phyloP scores from a whole-genome alignment of 2,113 vertebrate genomes.

The Spea bombifrons region DNA sequence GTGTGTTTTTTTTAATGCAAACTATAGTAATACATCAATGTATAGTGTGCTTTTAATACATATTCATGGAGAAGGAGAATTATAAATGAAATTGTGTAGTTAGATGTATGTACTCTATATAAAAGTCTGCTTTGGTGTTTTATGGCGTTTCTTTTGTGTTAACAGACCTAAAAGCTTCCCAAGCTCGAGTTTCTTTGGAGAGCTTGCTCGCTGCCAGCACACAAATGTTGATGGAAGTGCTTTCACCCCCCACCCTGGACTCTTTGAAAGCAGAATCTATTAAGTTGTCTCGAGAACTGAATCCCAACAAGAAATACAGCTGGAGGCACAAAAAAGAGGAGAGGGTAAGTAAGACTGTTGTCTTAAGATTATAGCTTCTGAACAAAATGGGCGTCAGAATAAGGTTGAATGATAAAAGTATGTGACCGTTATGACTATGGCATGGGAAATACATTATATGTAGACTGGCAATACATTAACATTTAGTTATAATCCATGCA shows the following conservation, averaged over 20 bases:
- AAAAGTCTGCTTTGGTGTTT: slow-evolving; percentile 19
- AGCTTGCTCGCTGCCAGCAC: slow-evolving; percentile 85
- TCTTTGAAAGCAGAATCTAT: slow-evolving; percentile 74
- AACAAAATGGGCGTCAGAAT: too few species aligned
- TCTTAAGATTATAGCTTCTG: too few species aligned
- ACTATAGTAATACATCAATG: too few species aligned
- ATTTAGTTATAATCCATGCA: too few species aligned
- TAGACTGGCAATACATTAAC: too few species aligned
- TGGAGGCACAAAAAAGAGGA: slow-evolving; percentile 96
- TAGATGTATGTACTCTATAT: not conserved
- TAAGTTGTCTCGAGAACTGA: slow-evolving; percentile 81
- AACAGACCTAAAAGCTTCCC: slow-evolving; percentile 59
- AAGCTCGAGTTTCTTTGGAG: slow-evolving; percentile 75
- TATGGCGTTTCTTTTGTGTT: not conserved
- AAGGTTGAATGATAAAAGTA: too few species aligned
- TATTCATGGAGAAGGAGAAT: too few species aligned
- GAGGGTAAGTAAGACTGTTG: slow-evolving; percentile 67
- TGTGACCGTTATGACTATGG: too few species aligned
- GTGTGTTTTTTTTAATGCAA: too few species aligned
- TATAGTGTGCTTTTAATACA: too few species aligned
- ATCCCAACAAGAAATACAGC: slow-evolving; percentile 94
- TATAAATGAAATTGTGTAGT: too few species aligned
- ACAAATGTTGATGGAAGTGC: slow-evolving; percentile 87
- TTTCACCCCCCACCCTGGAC: slow-evolving; percentile 73
- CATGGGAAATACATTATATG: too few species aligned